A percentile compares a stretch with the other conserved stretches of the same genome.
Conservation (phyloP, 2,888 invertebrate species). For the Ochropacha duplaris region DNA sequence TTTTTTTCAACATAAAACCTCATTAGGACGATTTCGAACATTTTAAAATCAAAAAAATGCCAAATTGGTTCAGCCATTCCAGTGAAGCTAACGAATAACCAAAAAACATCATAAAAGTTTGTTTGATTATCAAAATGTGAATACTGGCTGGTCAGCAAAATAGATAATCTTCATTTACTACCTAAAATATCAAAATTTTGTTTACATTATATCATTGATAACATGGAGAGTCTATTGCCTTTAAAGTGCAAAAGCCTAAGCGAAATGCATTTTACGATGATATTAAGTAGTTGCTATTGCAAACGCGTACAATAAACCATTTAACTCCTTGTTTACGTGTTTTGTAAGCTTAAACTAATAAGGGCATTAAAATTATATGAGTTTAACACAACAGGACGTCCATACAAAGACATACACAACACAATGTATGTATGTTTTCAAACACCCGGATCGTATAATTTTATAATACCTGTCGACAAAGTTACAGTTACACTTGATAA, state of each 20-base stretch:
- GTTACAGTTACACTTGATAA: conserved; percentile 23
- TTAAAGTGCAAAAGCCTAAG: not conserved
- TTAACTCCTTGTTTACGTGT: conserved; percentile 64
- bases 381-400: conserved; percentile 53
- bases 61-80: no score
- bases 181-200: no score
- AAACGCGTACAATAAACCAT: conserved; percentile 57
- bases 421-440: conserved; percentile 59
- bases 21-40: no score
- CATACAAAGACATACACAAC: conserved; percentile 62
- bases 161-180: no score
- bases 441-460: conserved; percentile 69
- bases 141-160: no score
- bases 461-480: conserved; percentile 58
- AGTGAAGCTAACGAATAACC: no score
- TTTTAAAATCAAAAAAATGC: no score
- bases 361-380: conserved; percentile 70
- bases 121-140: no score
- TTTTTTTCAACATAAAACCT: no score
- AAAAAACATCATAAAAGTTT: no score
- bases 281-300: conserved; percentile 24
- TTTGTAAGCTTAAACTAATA: conserved; percentile 67
- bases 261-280: conserved; percentile 1
- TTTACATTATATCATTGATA: no score
- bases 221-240: not conserved